phyloP scores from a whole-genome alignment of 2,113 vertebrate species.

The Prochilodus magdalenae region DNA sequence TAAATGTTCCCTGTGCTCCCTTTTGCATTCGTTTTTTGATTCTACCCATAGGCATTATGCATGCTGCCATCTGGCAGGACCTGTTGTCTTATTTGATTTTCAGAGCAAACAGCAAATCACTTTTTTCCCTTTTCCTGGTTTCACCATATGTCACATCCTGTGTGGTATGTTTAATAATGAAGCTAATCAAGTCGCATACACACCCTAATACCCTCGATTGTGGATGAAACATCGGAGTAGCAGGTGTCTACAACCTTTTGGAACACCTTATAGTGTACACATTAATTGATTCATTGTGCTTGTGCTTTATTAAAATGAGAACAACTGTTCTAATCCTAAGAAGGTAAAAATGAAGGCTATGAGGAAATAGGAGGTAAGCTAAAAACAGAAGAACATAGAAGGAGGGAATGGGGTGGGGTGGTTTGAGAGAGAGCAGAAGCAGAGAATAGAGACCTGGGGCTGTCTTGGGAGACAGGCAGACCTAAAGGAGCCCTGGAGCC shows the following conservation, averaged over 20 bases:
- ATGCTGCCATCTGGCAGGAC: slow-evolving; percentile 95
- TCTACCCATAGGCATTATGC: slow-evolving; percentile 80
- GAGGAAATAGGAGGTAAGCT: background rate
- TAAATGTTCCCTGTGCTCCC: background rate
- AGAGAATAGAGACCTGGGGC: background rate
- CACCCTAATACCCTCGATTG: no score
- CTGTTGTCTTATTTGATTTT: slow-evolving; percentile 99
- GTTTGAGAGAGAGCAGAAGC: slow-evolving; percentile 16
- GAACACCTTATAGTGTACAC: no score
- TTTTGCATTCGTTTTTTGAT: background rate
- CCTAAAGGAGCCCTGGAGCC: slow-evolving; percentile 82
- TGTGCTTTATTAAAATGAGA: no score
- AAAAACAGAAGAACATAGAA: no score
- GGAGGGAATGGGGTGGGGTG: no score
- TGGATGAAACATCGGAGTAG: no score
- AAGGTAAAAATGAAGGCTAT: background rate
- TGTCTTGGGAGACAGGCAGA: slow-evolving; percentile 79
- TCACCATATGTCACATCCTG: slow-evolving; percentile 95
- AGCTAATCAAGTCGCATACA: no score
- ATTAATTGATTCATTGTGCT: no score
- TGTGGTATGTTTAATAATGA: slow-evolving; percentile 59
- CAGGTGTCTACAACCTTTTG: no score
- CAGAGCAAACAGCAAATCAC: slow-evolving; percentile 98
- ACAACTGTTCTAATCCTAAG: slow-evolving; percentile 76
- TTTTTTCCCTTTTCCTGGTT: slow-evolving; percentile 93